Percentiles rank a stretch among this genome's conserved stretches.
Conservation (phyloP, 2,888 invertebrate genomes). For the Meliscaeva auricollis region DNA sequence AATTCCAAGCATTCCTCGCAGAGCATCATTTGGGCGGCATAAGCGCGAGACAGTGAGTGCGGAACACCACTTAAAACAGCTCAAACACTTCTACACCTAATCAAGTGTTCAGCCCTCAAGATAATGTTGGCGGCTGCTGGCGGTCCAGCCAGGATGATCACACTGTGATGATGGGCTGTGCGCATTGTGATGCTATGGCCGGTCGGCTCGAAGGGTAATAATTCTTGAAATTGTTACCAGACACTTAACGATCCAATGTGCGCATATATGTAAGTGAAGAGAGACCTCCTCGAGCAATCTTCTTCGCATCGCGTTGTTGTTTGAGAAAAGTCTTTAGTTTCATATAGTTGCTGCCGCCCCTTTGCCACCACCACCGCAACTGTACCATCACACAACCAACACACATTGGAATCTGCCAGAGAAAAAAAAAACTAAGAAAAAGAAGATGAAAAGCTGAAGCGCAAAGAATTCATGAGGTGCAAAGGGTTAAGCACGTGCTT, state of each 20-base stretch:
- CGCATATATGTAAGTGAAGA: conserved; percentile 58
- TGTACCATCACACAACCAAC: conserved; percentile 20
- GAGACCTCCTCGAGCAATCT: conserved; percentile 76
- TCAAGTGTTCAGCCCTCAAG: conserved; percentile 76
- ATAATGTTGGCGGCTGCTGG: conserved; percentile 68
- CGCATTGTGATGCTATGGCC: conserved; percentile 9
- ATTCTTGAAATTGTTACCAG: conserved; percentile 76
- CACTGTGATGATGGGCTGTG: conserved; percentile 46
- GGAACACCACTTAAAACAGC: conserved; percentile 73
- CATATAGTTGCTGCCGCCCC: conserved; percentile 11
- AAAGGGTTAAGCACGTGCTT: conserved; percentile 77
- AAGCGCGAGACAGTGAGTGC: conserved; percentile 49
- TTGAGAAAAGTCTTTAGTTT: conserved; percentile 21
- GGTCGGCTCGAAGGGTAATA: conserved; percentile 74
- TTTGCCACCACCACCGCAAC: not conserved
- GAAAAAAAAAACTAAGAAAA: conserved; percentile 12
- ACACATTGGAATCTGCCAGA: conserved; percentile 65
- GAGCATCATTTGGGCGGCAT: conserved; percentile 60
- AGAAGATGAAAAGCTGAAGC: conserved; percentile 61
- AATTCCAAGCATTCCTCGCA: conserved; percentile 67
- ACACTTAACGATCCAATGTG: conserved; percentile 76
- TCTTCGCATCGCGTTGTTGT: conserved; percentile 68
- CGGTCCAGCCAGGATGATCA: conserved; percentile 68
- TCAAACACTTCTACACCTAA: conserved; percentile 75
- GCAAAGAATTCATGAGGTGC: conserved; percentile 74